These are phyloP conservation scores for Helicoverpa armigera DNA, from an alignment of 1,140 invertebrate species.

Conservation along the genomic window DNA sequence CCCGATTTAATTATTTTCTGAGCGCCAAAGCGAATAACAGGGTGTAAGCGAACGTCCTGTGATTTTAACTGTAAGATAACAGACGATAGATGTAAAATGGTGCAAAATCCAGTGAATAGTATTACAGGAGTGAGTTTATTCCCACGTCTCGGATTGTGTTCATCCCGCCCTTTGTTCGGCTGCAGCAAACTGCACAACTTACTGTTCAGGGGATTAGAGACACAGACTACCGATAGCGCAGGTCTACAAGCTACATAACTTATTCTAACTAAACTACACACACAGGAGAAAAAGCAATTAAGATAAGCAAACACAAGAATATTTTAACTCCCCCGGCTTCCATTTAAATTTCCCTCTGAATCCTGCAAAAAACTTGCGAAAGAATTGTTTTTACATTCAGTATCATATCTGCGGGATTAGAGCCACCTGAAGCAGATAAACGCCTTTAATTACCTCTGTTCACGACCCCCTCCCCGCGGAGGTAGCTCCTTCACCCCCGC, in stretches of 20 bases:
- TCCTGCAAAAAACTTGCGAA: background rate
- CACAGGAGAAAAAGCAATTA: background rate
- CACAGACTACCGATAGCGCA: background rate
- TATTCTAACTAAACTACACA: background rate
- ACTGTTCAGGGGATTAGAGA: background rate
- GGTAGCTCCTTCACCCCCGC: conserved; percentile 43
- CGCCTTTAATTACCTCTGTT: conserved; percentile 73
- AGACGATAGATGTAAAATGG: background rate
- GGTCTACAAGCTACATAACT: background rate
- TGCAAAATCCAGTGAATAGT: background rate
- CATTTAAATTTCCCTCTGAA: conserved; percentile 1
- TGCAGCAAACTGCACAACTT: background rate
- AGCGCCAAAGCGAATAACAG: conserved; percentile 3
- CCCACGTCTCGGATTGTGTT: too few relatives aligned
- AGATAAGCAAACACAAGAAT: conserved; percentile 26
- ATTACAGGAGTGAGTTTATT: too few relatives aligned
- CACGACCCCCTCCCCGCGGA: conserved; percentile 44
- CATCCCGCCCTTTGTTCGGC: background rate
- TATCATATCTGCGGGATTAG: conserved; percentile 60
- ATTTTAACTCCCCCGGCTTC: background rate
- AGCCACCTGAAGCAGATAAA: conserved; percentile 67
- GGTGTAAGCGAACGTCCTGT: background rate
- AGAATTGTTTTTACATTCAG: conserved; percentile 55
- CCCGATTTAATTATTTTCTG: conserved; percentile 36
- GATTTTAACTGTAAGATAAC: conserved; percentile 1